These are phyloP conservation scores for Myiagra hebetior DNA, from an alignment of 2,113 vertebrate species.

Conservation along the genomic window DNA sequence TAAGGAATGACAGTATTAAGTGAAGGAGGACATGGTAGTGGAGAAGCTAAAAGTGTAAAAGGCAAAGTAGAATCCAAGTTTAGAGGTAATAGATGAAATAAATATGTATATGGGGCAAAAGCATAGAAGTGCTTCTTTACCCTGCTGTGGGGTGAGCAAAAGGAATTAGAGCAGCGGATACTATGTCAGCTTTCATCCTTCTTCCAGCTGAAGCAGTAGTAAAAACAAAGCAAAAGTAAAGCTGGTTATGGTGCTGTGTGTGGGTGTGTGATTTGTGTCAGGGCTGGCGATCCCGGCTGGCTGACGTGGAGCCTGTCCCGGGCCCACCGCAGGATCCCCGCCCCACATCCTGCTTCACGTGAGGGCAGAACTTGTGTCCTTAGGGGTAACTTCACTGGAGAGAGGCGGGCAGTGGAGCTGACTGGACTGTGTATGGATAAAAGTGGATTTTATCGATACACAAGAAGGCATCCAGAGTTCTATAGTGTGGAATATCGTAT, in stretches of 20 bases:
- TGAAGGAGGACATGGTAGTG: background rate
- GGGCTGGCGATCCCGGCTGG: background rate
- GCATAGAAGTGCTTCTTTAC: background rate
- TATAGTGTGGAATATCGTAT: background rate
- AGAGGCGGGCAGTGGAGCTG: no score
- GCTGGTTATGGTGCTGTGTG: background rate
- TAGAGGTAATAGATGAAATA: background rate
- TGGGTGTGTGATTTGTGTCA: background rate
- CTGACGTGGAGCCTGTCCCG: background rate
- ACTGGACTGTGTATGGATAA: background rate
- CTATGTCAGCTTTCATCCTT: background rate
- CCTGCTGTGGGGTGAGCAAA: background rate
- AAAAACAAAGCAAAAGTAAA: background rate
- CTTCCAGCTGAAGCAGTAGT: background rate
- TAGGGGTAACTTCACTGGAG: rapidly evolving
- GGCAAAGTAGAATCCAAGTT: background rate
- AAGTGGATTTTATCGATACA: background rate
- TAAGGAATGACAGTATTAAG: background rate
- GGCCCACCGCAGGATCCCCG: rapidly evolving
- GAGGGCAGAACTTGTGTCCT: rapidly evolving
- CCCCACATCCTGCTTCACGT: background rate
- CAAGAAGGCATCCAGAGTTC: background rate
- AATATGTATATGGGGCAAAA: background rate
- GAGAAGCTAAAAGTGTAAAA: background rate
- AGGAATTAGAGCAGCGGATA: background rate